phyloP scores from a whole-genome alignment of 2,797 vertebrate genomes.

The Channa striata region DNA sequence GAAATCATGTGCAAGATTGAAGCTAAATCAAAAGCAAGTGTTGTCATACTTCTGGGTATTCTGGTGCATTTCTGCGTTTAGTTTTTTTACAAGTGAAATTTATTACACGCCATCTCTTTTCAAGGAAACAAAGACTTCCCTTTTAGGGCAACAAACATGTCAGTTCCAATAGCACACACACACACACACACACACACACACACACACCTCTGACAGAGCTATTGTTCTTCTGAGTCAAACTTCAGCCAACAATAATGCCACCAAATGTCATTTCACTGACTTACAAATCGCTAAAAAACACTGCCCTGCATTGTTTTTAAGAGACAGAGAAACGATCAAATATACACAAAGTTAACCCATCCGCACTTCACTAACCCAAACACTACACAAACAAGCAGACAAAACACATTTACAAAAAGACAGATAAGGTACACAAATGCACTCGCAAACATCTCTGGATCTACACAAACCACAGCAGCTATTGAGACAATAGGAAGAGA shows the following conservation, averaged over 20 bases:
- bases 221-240: constrained; percentile 67
- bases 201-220: constrained; percentile 27
- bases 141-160: constrained; percentile 45
- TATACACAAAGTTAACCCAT: constrained; percentile 55
- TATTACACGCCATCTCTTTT: constrained; percentile 54
- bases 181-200: constrained; percentile 14
- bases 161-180: constrained; percentile 30
- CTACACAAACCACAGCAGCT: constrained; percentile 29
- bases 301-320: constrained; percentile 62
- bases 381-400: constrained; percentile 58
- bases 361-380: constrained; percentile 47
- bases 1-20: not conserved
- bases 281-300: constrained; percentile 63
- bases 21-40: constrained; percentile 39
- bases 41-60: constrained; percentile 29
- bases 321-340: constrained; percentile 55
- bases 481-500: constrained; percentile 62
- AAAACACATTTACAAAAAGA: constrained; percentile 55
- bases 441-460: constrained; percentile 42
- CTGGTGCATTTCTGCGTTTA: constrained; percentile 50
- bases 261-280: constrained; percentile 53
- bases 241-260: constrained; percentile 50
- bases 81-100: constrained; percentile 26
- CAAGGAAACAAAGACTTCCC: constrained; percentile 61
- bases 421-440: constrained; percentile 54